Percentiles rank a stretch among this genome's conserved stretches.
Evolutionary conservation across 2,797 vertebrate species (phyloP).

Genomic region (Alectoris magna): DNA sequence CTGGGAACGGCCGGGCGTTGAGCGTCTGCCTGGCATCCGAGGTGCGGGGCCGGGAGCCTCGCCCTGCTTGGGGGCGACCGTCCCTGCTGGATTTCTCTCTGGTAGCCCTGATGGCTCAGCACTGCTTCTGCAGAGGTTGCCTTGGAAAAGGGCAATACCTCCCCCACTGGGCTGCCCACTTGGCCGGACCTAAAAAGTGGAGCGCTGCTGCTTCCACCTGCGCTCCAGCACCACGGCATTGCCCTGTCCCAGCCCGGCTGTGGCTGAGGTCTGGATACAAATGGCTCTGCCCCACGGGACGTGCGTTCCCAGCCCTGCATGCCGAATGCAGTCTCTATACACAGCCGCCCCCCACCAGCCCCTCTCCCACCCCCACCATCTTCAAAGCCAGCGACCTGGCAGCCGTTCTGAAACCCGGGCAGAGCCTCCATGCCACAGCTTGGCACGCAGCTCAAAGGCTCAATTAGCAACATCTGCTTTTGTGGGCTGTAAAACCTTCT

Average conservation of each 20-base stretch:
- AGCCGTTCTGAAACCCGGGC: slow-evolving; percentile 55
- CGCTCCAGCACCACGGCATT: fast-evolving
- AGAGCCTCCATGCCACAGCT: slow-evolving; percentile 59
- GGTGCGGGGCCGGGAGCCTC: too few species aligned
- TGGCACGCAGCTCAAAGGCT: slow-evolving; percentile 69
- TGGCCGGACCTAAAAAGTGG: background rate
- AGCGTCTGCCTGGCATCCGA: too few species aligned
- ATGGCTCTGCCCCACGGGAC: fast-evolving
- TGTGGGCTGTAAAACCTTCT: slow-evolving; percentile 38
- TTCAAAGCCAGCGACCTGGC: slow-evolving; percentile 64
- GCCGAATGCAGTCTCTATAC: fast-evolving
- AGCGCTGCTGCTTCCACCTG: background rate
- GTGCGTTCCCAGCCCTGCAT: fast-evolving
- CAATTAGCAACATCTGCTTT: slow-evolving; percentile 68
- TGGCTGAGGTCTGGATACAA: background rate
- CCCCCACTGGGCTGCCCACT: background rate
- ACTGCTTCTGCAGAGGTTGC: background rate
- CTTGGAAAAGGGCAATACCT: background rate
- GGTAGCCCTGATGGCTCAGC: background rate
- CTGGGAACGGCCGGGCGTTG: too few species aligned
- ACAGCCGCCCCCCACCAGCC: background rate
- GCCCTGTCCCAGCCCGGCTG: fast-evolving
- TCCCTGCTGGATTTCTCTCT: background rate
- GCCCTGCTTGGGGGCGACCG: background rate
- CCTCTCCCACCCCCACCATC: background rate